Base-by-base conservation (phyloP, 2,797 vertebrate genomes). In the Anguilla marmorata region DNA sequence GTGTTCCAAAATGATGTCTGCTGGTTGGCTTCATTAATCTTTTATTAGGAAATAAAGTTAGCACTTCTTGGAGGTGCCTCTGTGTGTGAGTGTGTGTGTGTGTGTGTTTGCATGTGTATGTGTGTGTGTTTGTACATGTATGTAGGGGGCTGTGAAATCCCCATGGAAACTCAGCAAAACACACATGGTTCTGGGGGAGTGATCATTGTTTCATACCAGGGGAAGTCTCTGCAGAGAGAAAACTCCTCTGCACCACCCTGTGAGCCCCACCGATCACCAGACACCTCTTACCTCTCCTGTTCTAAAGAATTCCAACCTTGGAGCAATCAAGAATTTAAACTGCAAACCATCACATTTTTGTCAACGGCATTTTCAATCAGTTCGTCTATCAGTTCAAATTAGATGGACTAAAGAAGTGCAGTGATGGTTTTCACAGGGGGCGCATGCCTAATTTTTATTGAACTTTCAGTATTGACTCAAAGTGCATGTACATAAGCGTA, bases 251-350 rank as follows among this genome's bases (percentile, higher is more conserved):
- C 88, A 86, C 80, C 90, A 86, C 85, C 11, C 80, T 93, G 54
- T 91, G 87, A 91, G 90, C 89, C 90, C 91, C 87, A 89, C 90
- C 90, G 90, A 92, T 93, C 89, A 94, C 93, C 87, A 87, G 89
- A 91, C 90, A 86, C 88, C 56, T 63, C 48, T 79, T 52, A 41
- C 30, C 11, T 52, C 41, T 48, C 21, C 4, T 58, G 16, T 24
- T 48, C 2, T 24, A 24, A 82, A 50, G 45, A 82, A 50, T 82
- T 82, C 41, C 21, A 50, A 24, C 79, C 19, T 50, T 37, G 74
- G 33, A 41, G 4, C 37, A 6, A 79, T 14, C 19, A 79, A 19
- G 30, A 79, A 33, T 14, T 79, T 82, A 2, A 82, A 82, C 14
- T 14, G 16, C 50, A 50, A 2, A n/a, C 7, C 11, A n/a, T 82